Evolutionary conservation across 2,113 vertebrate species (phyloP), one percentile per base, ranked within the genome.

Genomic region (Elephas maximus): DNA sequence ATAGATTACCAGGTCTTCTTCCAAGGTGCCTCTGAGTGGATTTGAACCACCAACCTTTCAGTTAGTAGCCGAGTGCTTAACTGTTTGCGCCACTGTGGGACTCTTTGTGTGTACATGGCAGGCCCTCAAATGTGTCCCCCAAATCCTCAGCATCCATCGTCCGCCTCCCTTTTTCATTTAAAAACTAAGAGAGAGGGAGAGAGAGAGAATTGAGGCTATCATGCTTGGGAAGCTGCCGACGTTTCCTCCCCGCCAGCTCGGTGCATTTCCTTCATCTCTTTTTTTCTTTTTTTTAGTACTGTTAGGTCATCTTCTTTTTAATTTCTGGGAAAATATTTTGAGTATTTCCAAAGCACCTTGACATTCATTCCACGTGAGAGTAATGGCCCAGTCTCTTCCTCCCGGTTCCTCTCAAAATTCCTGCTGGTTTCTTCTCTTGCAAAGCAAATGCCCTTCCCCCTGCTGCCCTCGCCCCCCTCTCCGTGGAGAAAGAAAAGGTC

Each of bases 401-500:
- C 81, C 96, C 62, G 89, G 96, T 65, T 33, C 90, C 97, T 96
- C 91, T 74, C 76, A 89, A 94, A 95, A 95, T 90, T 93, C 95
- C 96, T 79, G 24, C 91, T 0, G 5, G 62, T 96, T 98, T 97
- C 93, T 93, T 95, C 92, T 98, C 92, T 94, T 94, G 96, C 96
- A 94, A 97, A 98, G 97, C 94, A 96, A 97, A 91, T 33, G 41
- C 86, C 90, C 74, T 91, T 44, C 88, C 60, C 37, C 86, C 48
- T 30, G 60, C 41, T 79, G 65, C 33, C 44, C 80, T 1, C 51
- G 83, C 44, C 15, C 48, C 1, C 74, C 77, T 30, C 84, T 2
- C 74, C 88, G 81, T 90, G 95, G 96, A 98, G 97, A 98, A 97
- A 98, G 97, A 97, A 97, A 98, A 98, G 96, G 93, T 97, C 80